Evolutionary conservation across 2,888 invertebrate species (phyloP), one percentile per base, ranked within the genome.

Genomic region (Caenorhabditis wallacei): DNA sequence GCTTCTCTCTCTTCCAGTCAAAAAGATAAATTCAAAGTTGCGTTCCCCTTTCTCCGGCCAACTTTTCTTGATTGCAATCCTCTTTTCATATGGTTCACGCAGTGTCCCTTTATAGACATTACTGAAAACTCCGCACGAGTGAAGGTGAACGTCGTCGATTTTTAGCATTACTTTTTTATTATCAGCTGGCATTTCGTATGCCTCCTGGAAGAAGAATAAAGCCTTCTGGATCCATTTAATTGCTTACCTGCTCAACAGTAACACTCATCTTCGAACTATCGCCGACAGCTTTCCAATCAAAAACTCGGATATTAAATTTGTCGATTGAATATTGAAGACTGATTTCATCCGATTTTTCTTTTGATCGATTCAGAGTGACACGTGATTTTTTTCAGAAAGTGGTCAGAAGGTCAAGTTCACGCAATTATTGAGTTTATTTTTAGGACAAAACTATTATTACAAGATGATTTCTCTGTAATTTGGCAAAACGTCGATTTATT

Each of bases 31-130:
- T 66, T 85, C 85, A 35, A 83, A 78, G 61, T 84, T 80, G 11
- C 84, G 43, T 18, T 84, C 84, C 18, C 74, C 80, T 46, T 72
- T 76, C 51, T 79, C 84, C 2, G 86, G 86, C 89, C 89, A 89
- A 51, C 88, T 89, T 66, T 89, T 89, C 70, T 89, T 89, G 61
- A 89, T 84, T 4, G 89, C 89, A 16, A 89, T 75, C 54, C 88
- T 84, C 53, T 81, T 80, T 37, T 81, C 72, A 18, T 71, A 83
- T 10, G 86, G 86, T 22, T 80, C 75, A 11, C 82, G 40, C 2
- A 86, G 61, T 1, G 56, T 74, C 22, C 86, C 86, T 40, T 80
- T 84, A 70, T 86, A 86, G 54, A 86, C 86, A 37, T 86, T 86
- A 48, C 84, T 84, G 66, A 86, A 86, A 0, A 85, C 85, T 11